Conservation (phyloP, 2,797 vertebrate genomes). For the Clamator glandarius region DNA sequence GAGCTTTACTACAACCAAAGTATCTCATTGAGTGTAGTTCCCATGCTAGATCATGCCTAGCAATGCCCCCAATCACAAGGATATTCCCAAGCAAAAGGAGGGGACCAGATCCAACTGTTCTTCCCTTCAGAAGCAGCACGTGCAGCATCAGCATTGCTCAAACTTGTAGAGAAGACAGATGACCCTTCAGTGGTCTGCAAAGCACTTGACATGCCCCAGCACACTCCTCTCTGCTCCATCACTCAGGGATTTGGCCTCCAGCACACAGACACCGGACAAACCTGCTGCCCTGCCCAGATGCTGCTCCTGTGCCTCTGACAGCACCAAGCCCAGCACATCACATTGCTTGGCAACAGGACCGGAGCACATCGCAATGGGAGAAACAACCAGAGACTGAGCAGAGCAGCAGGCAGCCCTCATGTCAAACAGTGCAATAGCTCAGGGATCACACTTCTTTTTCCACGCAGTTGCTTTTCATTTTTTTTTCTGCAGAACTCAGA, state of each 20-base stretch:
- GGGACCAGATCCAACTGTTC: background rate
- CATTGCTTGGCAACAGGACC: background rate
- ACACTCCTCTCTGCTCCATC: background rate
- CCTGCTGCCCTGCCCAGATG: fast-evolving
- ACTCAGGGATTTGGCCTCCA: background rate
- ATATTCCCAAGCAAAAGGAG: background rate
- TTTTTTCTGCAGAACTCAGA: background rate
- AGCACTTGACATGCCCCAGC: fast-evolving
- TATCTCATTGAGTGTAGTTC: background rate
- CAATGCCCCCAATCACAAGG: fast-evolving
- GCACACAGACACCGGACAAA: fast-evolving
- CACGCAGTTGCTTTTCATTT: background rate
- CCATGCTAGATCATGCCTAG: background rate
- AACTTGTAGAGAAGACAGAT: background rate
- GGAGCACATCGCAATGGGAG: background rate
- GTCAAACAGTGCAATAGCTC: background rate
- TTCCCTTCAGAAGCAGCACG: background rate
- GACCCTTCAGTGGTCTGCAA: background rate
- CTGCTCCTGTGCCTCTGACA: background rate
- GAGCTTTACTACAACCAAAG: background rate
- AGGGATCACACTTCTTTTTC: background rate
- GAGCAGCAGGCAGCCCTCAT: background rate
- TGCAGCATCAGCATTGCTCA: background rate
- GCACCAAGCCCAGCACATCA: background rate
- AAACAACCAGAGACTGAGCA: background rate